Evolutionary conservation across 2,797 vertebrate species (phyloP).

Genomic region (Tolypeutes matacus): DNA sequence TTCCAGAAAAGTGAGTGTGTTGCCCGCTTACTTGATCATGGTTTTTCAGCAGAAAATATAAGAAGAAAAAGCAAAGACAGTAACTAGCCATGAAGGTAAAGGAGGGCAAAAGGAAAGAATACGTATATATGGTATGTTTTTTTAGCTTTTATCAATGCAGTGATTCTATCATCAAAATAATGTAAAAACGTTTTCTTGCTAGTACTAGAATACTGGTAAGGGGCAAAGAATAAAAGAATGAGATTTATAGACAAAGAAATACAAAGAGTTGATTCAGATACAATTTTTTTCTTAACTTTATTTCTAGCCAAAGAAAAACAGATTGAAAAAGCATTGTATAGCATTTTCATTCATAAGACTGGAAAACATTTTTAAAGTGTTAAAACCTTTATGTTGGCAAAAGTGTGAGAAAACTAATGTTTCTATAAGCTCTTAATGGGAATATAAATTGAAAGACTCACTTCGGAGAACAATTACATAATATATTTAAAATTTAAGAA

Average conservation of each 20-base stretch:
- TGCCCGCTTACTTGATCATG: background rate
- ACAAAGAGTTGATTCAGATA: background rate
- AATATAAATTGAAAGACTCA: background rate
- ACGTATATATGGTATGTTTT: background rate
- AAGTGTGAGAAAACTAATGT: background rate
- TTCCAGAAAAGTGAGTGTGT: background rate
- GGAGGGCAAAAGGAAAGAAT: background rate
- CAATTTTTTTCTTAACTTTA: background rate
- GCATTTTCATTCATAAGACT: background rate
- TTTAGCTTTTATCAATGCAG: background rate
- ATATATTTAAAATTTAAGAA: background rate
- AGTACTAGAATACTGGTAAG: background rate
- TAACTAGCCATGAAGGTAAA: background rate
- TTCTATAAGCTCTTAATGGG: background rate
- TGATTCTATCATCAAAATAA: background rate
- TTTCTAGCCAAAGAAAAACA: background rate
- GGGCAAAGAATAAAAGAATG: background rate
- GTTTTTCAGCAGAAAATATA: background rate
- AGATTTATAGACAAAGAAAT: background rate
- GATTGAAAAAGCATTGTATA: background rate
- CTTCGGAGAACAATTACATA: background rate
- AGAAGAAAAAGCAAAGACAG: background rate
- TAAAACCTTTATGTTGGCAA: background rate
- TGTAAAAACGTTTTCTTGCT: background rate
- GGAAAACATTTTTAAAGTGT: background rate